These are phyloP conservation scores for Baronia brevicornis DNA, from an alignment of 2,888 invertebrate species.

Conservation along the genomic window DNA sequence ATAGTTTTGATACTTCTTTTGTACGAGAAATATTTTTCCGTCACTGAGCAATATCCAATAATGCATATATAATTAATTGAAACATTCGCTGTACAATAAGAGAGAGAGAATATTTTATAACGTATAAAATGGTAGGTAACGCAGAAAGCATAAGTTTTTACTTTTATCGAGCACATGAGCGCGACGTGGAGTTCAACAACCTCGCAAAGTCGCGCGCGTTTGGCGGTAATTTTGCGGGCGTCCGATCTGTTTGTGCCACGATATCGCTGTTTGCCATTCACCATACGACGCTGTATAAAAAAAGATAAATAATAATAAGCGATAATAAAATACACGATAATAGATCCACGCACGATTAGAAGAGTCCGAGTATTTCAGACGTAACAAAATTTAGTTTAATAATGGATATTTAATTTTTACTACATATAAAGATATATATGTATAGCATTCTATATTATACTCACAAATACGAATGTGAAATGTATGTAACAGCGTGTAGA, in stretches of 20 bases:
- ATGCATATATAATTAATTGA: conserved; percentile 22
- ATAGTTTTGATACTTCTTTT: too few species aligned
- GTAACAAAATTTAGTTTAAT: too few species aligned
- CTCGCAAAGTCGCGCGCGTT: conserved; percentile 20
- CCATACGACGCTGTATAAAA: conserved; percentile 2
- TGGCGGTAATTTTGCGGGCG: conserved; percentile 29
- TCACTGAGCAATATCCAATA: too few species aligned
- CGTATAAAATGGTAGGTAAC: conserved; percentile 33
- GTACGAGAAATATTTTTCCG: too few species aligned
- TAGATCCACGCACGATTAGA: conserved; percentile 7
- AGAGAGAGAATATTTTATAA: conserved; percentile 29
- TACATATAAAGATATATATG: too few species aligned
- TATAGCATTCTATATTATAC: too few species aligned
- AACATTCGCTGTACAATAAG: conserved; percentile 19
- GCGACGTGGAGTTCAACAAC: conserved; percentile 24
- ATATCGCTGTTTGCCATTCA: conserved; percentile 6
- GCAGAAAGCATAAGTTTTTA: conserved; percentile 56
- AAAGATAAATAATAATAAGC: too few species aligned
- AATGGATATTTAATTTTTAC: too few species aligned
- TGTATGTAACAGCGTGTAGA: too few species aligned
- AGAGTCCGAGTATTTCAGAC: too few species aligned
- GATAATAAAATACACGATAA: conserved; percentile 3
- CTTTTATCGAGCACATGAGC: conserved; percentile 57
- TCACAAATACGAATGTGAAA: too few species aligned
- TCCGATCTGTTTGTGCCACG: conserved; percentile 15